Conservation (phyloP, 2,797 vertebrate genomes). For the Monodelphis domestica region DNA sequence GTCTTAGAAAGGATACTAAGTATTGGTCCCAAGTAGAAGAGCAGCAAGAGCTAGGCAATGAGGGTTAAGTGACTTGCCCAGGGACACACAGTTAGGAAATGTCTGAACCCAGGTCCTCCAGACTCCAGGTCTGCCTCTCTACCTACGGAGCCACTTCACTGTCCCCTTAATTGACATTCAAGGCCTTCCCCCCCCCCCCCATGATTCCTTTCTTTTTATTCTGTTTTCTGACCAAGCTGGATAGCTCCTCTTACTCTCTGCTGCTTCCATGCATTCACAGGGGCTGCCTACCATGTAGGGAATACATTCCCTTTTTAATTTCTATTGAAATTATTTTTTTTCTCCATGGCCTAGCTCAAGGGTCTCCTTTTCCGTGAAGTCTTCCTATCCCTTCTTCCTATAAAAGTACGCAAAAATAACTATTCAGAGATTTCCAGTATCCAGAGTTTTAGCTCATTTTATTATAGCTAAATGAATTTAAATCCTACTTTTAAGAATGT, state of each 20-base stretch:
- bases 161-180: no score
- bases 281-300: no score
- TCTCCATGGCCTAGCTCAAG: neutral
- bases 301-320: neutral
- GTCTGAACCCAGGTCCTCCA: no score
- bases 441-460: neutral
- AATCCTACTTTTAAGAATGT: neutral
- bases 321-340: neutral
- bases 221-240: neutral
- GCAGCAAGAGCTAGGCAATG: no score
- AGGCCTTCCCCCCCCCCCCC: neutral
- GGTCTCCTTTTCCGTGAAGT: neutral
- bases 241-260: neutral
- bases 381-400: neutral
- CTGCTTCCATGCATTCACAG: neutral
- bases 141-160: no score
- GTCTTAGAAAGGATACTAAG: no score
- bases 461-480: neutral
- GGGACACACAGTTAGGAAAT: no score
- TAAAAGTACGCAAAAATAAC: neutral
- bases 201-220: neutral
- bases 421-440: neutral
- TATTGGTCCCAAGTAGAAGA: no score
- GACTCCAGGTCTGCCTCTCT: no score
- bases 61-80: no score